Conservation (phyloP, 2,113 vertebrate genomes). For the Phylloscopus whistleri region DNA sequence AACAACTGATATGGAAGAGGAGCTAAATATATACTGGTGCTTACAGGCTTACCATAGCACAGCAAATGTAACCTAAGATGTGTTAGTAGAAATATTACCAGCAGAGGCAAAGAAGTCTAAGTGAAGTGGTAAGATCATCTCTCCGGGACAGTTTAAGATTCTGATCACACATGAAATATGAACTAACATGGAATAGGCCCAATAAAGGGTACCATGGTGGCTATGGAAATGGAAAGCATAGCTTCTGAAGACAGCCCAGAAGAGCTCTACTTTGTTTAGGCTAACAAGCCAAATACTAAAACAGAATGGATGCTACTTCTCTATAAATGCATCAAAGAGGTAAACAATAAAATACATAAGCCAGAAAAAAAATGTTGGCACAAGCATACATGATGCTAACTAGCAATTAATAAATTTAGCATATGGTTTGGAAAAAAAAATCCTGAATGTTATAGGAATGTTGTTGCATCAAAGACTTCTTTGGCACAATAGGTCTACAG, state of each 20-base stretch:
- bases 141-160: neutral
- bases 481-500: neutral
- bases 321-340: neutral
- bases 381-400: neutral
- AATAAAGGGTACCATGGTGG: neutral
- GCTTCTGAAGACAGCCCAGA: neutral
- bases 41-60: neutral
- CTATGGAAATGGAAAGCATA: neutral
- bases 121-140: neutral
- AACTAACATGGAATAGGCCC: neutral
- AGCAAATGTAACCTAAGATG: neutral
- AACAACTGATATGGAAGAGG: neutral
- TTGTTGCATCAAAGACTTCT: neutral
- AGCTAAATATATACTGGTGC: neutral
- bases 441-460: neutral
- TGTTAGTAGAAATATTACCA: neutral
- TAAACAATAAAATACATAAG: neutral
- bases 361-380: neutral
- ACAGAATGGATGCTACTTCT: neutral
- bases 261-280: neutral
- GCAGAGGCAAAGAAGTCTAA: neutral
- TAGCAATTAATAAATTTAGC: neutral
- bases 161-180: neutral
- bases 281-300: neutral
- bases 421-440: neutral